A percentile compares a stretch with the other conserved stretches of the same genome.
Evolutionary conservation across 2,888 invertebrate species (phyloP).

Genomic region (Hirtodrosophila trivittata): DNA sequence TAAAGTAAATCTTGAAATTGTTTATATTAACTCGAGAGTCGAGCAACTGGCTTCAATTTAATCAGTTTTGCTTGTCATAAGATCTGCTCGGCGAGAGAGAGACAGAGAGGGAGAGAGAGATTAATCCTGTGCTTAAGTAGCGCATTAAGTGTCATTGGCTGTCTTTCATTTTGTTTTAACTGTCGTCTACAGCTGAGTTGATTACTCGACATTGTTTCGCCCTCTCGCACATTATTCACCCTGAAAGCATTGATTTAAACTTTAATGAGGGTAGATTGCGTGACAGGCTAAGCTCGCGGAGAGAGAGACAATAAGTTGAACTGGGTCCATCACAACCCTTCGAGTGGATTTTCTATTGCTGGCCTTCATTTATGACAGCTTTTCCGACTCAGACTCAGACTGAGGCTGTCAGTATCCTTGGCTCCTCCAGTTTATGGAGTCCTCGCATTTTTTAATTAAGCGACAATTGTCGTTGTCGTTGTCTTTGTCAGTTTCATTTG

Average conservation of each 20-base stretch:
- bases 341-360: constrained; percentile 16
- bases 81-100: too few species aligned
- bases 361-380: constrained; percentile 29
- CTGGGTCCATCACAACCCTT: constrained; percentile 16
- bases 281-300: constrained; percentile 32
- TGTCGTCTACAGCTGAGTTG: too few species aligned
- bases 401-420: constrained; percentile 28
- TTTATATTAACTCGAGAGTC: too few species aligned
- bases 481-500: constrained; percentile 35
- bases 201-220: not conserved
- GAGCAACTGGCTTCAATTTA: too few species aligned
- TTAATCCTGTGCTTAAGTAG: not conserved
- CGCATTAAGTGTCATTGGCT: constrained; percentile 4
- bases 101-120: too few species aligned
- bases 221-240: constrained; percentile 6
- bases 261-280: constrained; percentile 49
- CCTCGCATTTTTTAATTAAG: constrained; percentile 52
- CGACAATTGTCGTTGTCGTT: constrained; percentile 41
- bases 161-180: not conserved
- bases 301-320: not conserved
- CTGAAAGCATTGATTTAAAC: constrained; percentile 40
- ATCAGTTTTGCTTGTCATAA: not conserved
- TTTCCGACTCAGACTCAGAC: constrained; percentile 13
- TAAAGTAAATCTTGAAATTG: too few species aligned
- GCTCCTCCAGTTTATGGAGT: constrained; percentile 15